phyloP scores from a whole-genome alignment of 2,113 vertebrate species.

The Cisticola juncidis region DNA sequence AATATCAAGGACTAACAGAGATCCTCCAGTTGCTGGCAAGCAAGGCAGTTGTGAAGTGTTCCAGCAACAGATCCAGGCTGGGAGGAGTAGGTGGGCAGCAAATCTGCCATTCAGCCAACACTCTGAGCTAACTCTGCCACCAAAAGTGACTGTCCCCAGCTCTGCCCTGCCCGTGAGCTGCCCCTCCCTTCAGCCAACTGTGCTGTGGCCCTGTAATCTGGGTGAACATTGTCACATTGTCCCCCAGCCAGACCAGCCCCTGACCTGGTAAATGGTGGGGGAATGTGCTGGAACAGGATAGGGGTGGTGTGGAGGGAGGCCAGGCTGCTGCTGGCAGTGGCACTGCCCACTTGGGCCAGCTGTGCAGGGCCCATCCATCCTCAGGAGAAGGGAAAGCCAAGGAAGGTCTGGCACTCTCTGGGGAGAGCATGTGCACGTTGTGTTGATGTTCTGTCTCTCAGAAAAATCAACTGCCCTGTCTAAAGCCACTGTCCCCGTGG shows the following conservation, averaged over 20 bases:
- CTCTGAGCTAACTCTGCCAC: background rate
- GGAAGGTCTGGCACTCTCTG: background rate
- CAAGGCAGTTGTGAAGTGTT: background rate
- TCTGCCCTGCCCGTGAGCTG: background rate
- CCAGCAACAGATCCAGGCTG: background rate
- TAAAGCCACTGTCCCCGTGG: fast-evolving
- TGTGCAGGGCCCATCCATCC: background rate
- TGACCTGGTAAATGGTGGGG: background rate
- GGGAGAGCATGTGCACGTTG: fast-evolving
- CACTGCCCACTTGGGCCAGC: background rate
- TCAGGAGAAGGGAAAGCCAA: background rate
- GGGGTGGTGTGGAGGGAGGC: background rate
- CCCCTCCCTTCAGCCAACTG: background rate
- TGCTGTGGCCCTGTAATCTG: background rate
- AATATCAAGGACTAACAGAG: background rate
- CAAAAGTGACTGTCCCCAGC: background rate
- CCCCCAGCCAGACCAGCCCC: background rate
- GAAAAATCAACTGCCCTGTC: background rate
- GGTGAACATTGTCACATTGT: background rate
- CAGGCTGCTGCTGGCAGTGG: background rate
- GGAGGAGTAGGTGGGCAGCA: background rate
- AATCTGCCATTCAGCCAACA: background rate
- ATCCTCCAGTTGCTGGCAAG: background rate
- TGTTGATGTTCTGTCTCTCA: background rate
- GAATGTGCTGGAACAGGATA: background rate